phyloP scores from a whole-genome alignment of 2,888 invertebrate genomes.

The Diachrysia chrysitis region DNA sequence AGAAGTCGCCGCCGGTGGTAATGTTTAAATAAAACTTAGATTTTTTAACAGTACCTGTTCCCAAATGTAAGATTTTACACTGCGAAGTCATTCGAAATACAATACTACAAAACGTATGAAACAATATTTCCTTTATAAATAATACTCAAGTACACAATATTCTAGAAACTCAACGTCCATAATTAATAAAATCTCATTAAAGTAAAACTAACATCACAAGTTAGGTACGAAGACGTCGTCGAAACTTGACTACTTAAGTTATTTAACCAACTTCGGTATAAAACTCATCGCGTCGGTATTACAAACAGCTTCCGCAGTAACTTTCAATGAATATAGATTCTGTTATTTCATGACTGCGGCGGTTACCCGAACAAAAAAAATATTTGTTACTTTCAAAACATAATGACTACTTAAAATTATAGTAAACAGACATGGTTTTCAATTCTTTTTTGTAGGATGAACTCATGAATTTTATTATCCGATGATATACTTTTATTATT shows the following conservation, averaged over 20 bases:
- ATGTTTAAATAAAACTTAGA: too few species aligned
- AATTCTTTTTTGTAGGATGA: too few species aligned
- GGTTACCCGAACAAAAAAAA: not conserved
- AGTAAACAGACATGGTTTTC: too few species aligned
- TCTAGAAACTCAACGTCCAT: not conserved
- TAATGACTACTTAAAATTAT: too few species aligned
- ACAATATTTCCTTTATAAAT: not conserved
- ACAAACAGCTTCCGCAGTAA: conserved; percentile 26
- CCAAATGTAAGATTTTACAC: too few species aligned
- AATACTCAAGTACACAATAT: not conserved
- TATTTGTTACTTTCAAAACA: too few species aligned
- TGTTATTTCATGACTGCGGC: not conserved
- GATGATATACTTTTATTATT: too few species aligned
- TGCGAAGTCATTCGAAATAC: too few species aligned
- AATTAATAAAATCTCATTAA: conserved; percentile 8
- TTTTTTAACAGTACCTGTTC: too few species aligned
- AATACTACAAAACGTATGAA: too few species aligned
- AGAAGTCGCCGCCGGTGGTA: too few species aligned
- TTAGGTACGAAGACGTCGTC: conserved; percentile 14
- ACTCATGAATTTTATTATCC: too few species aligned
- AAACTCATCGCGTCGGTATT: conserved; percentile 25
- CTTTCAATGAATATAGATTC: conserved; percentile 17
- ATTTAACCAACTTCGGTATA: conserved; percentile 25
- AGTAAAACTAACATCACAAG: conserved; percentile 10
- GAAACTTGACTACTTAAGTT: conserved; percentile 24